Evolutionary conservation across 1,140 invertebrate genomes (phyloP), one percentile per base, ranked within the genome.

Genomic region (Helicoverpa armigera): DNA sequence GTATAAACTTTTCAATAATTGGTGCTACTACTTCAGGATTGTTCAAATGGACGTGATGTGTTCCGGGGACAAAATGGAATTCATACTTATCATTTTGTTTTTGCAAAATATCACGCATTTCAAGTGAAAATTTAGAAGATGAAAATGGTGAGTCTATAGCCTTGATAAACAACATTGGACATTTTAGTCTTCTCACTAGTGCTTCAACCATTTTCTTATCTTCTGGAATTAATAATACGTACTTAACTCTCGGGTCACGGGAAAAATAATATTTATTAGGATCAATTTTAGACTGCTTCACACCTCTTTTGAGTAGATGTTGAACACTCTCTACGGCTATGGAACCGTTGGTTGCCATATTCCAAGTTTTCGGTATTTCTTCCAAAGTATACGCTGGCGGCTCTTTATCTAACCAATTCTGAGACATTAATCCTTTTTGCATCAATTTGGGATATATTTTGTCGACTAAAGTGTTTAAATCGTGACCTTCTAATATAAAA

Each of bases 31-130:
- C 89, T 85, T 96, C 95, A 1, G 97, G 96, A 84, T 97, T 94
- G 77, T 96, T 97, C 56, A 98, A 94, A 91, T 98, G 97, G 9
- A 97, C 94, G 91, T 98, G 97, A 94, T 98, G 97, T 9, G 95
- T 96, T 11, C 97, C 97, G 13, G 96, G 95, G 1, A 98, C 90
- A 82, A 96, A 95, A 61, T 96, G 93, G 80, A 95, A 96, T 85
- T 96, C 94, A 88, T 97, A 97, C 51, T 96, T 93, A 1, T 92
- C 90, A 87, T 96, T 96, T 70, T 91, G 89, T 76, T 92, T 90
- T 77, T 92, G 95, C 35, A 97, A 87, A 9, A 96, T 86, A 43
- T 96, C 93, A 2, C 96, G 54, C 53, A 96, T 94, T 77, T 96
- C 95, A 43, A 96, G 92, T 84, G 95, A 96, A 85, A 96, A 94